These are phyloP conservation scores for Pica pica DNA, from an alignment of 2,113 vertebrate species.

Conservation along the genomic window DNA sequence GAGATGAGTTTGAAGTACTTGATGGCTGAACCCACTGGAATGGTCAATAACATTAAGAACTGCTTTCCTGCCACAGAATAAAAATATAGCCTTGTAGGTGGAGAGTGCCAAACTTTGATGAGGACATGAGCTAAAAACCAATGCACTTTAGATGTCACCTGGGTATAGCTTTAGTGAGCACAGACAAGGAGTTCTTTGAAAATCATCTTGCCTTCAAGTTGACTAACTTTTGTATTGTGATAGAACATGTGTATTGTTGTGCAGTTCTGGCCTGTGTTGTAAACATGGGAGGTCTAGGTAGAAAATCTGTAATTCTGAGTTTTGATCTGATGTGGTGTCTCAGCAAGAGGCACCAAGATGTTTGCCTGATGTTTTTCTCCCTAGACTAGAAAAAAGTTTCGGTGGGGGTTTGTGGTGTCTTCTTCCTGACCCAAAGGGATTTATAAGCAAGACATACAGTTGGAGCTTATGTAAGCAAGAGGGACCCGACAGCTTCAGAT, in stretches of 20 bases:
- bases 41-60: constrained; percentile 11
- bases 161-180: background rate
- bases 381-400: background rate
- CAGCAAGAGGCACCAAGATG: background rate
- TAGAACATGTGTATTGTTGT: background rate
- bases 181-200: background rate
- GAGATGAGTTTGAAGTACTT: background rate
- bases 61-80: constrained; percentile 21
- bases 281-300: background rate
- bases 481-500: background rate
- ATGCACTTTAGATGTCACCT: background rate
- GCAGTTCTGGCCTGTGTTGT: background rate
- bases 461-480: background rate
- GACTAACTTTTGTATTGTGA: background rate
- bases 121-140: background rate
- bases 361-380: background rate
- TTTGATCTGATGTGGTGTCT: background rate
- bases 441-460: background rate
- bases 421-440: background rate
- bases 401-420: background rate
- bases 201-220: background rate
- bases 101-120: background rate
- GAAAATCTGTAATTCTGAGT: background rate
- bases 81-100: background rate
- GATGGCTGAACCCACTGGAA: background rate